These are phyloP conservation scores for Lithophane ornitopus DNA, from an alignment of 2,888 invertebrate species.

Conservation along the genomic window DNA sequence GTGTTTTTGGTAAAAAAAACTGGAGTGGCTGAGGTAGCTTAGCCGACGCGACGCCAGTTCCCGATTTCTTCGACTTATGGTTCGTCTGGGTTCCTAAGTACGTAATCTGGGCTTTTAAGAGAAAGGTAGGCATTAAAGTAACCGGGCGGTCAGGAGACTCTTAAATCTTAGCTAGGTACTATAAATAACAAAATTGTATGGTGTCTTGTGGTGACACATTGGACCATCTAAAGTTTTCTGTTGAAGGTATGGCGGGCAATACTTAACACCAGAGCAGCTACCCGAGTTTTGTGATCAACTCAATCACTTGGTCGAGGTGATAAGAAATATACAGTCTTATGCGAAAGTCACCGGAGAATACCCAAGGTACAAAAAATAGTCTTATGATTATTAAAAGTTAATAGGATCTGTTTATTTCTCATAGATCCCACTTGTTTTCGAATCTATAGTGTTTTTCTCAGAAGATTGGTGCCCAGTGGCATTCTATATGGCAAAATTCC, in stretches of 20 bases:
- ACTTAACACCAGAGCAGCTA: slow-evolving; percentile 86
- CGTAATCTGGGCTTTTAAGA: not conserved
- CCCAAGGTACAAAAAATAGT: slow-evolving; percentile 78
- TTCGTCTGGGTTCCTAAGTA: not conserved
- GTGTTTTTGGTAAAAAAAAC: not conserved
- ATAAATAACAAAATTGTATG: not conserved
- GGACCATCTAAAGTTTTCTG: not conserved
- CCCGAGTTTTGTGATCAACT: slow-evolving; percentile 88
- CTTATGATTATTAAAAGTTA: not conserved
- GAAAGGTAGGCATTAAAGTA: not conserved
- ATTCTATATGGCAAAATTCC: no score
- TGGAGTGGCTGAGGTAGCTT: not conserved
- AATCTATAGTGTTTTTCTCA: not conserved
- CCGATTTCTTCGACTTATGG: not conserved
- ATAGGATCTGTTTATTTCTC: not conserved
- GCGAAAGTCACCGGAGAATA: slow-evolving; percentile 87
- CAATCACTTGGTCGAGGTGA: slow-evolving; percentile 84
- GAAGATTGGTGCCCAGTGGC: not conserved
- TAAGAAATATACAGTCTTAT: slow-evolving; percentile 87
- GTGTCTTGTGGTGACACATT: no score
- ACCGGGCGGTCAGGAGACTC: not conserved
- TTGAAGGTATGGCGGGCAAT: slow-evolving; percentile 86
- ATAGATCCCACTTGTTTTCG: not conserved
- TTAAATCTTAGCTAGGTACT: no score
- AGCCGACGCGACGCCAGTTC: not conserved